Evolutionary conservation across 2,888 invertebrate species (phyloP).

Genomic region (Neoitamus cyanurus): DNA sequence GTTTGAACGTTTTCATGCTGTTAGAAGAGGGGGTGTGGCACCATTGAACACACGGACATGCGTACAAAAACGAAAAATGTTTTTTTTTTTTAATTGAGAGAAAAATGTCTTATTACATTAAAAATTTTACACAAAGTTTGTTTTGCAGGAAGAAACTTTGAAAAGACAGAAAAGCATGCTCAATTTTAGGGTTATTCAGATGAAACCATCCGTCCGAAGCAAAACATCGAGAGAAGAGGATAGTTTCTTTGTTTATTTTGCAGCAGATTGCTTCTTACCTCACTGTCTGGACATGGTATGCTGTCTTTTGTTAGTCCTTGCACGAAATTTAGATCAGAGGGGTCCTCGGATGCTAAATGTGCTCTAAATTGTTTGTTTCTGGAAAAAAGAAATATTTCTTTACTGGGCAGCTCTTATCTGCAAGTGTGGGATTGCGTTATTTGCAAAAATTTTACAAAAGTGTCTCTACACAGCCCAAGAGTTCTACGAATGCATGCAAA

Average conservation of each 20-base stretch:
- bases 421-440: not conserved
- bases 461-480: constrained; percentile 45
- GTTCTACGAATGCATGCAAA: not conserved
- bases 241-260: not conserved
- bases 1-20: constrained; percentile 49
- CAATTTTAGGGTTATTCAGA: too few species aligned
- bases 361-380: constrained; percentile 82
- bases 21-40: constrained; percentile 35
- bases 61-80: constrained; percentile 17
- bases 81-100: not conserved
- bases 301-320: constrained; percentile 61
- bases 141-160: not conserved
- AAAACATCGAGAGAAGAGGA: not conserved
- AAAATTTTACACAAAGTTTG: not conserved
- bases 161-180: not conserved
- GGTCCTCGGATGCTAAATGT: constrained; percentile 77
- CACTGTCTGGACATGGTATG: constrained; percentile 62
- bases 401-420: not conserved
- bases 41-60: not conserved
- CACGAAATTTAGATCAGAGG: constrained; percentile 68
- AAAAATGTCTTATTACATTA: not conserved
- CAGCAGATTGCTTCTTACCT: constrained; percentile 58
- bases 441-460: not conserved
- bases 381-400: constrained; percentile 48
- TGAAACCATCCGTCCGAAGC: too few species aligned